Evolutionary conservation across 2,113 vertebrate genomes (phyloP).

Genomic region (Lota lota): DNA sequence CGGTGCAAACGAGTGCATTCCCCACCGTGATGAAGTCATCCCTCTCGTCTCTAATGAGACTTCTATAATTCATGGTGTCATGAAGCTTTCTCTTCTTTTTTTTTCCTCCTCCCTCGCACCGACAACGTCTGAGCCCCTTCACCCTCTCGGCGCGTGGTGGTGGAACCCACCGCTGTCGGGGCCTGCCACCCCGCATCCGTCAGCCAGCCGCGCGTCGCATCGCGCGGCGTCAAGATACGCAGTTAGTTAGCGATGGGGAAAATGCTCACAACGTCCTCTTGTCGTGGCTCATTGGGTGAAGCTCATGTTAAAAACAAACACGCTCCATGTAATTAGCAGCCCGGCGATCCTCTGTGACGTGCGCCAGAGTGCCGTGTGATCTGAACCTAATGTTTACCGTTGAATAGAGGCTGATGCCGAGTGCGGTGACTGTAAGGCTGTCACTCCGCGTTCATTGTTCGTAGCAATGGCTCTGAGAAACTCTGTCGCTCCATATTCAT

Average conservation of each 20-base stretch:
- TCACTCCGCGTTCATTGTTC: too few relatives aligned
- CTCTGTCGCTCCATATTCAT: too few relatives aligned
- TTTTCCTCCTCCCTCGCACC: slow-evolving; percentile 51
- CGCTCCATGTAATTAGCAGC: too few relatives aligned
- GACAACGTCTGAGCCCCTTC: slow-evolving; percentile 55
- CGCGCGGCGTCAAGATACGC: slow-evolving; percentile 32
- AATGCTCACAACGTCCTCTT: slow-evolving; percentile 54
- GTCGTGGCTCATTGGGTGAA: too few relatives aligned
- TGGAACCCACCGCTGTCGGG: slow-evolving; percentile 57
- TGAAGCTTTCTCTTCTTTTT: slow-evolving; percentile 12
- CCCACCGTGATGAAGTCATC: too few relatives aligned
- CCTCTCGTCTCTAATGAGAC: slow-evolving; percentile 59
- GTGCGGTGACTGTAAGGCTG: too few relatives aligned
- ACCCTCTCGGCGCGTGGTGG: slow-evolving; percentile 28
- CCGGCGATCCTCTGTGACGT: too few relatives aligned
- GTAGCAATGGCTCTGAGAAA: too few relatives aligned
- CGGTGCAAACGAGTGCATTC: slow-evolving; percentile 50
- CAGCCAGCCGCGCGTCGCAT: slow-evolving; percentile 62
- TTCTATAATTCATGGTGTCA: slow-evolving; percentile 74
- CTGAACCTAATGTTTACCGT: too few relatives aligned
- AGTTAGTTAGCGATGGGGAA: slow-evolving; percentile 65
- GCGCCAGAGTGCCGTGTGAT: too few relatives aligned
- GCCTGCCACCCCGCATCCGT: slow-evolving; percentile 72
- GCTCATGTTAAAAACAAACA: too few relatives aligned
- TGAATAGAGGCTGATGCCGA: too few relatives aligned